Percentiles rank a stretch among this genome's conserved stretches.
Conservation (phyloP, 2,113 vertebrate genomes). For the Serilophus lunatus region DNA sequence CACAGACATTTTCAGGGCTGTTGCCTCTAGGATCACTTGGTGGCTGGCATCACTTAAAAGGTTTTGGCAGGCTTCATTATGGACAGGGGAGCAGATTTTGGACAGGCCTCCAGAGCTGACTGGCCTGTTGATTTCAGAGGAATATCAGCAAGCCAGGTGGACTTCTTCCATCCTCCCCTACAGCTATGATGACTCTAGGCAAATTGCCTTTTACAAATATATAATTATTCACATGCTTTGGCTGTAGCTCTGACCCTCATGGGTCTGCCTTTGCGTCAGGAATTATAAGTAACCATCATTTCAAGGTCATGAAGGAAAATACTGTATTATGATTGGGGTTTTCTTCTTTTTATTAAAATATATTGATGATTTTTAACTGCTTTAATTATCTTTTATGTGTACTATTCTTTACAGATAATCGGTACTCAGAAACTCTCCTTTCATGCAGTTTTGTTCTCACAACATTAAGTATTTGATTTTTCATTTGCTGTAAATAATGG, state of each 20-base stretch:
- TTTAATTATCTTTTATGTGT: neutral
- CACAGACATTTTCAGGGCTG: neutral
- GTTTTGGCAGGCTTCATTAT: neutral
- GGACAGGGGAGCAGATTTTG: conserved; percentile 1
- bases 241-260: neutral
- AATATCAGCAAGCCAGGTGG: neutral
- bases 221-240: neutral
- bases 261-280: neutral
- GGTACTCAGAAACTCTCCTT: neutral
- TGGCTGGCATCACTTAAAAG: neutral
- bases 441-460: conserved; percentile 9
- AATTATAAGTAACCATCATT: neutral
- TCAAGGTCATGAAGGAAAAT: neutral
- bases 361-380: neutral
- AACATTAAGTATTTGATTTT: conserved; percentile 56
- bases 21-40: neutral
- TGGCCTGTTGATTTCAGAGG: neutral
- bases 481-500: conserved; percentile 53
- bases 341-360: neutral
- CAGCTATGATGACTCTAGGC: neutral
- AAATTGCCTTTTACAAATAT: neutral
- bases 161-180: neutral
- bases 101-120: neutral
- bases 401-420: conserved; percentile 20
- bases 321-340: neutral